These are phyloP conservation scores for Emesis furor DNA, from an alignment of 2,888 invertebrate species.

Conservation along the genomic window DNA sequence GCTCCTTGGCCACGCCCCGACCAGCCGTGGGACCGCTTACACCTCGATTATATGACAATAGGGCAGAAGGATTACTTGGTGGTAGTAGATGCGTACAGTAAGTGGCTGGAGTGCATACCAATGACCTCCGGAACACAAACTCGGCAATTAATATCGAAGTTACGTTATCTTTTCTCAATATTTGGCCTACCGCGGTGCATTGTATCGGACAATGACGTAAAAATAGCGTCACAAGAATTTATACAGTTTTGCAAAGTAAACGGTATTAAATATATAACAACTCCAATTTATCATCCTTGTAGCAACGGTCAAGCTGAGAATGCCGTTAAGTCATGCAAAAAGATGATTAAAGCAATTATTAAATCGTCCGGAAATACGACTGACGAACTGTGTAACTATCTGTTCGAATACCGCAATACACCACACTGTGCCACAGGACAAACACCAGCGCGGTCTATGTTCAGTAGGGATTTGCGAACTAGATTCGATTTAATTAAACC, in stretches of 20 bases:
- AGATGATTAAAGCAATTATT: slow-evolving; percentile 57
- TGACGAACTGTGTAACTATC: slow-evolving; percentile 35
- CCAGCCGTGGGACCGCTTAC: slow-evolving; percentile 55
- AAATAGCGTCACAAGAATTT: slow-evolving; percentile 54
- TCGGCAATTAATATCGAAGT: slow-evolving; percentile 35
- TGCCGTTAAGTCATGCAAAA: slow-evolving; percentile 50
- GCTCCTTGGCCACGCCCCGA: slow-evolving; percentile 50
- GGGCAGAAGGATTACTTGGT: no score
- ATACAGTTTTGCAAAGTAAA: slow-evolving; percentile 51
- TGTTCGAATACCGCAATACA: slow-evolving; percentile 60
- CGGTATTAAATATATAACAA: slow-evolving; percentile 57
- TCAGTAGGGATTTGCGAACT: neutral
- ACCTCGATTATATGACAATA: slow-evolving; percentile 67
- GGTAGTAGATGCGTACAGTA: no score
- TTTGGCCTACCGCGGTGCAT: slow-evolving; percentile 45
- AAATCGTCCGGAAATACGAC: slow-evolving; percentile 34
- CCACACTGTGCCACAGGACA: slow-evolving; percentile 29
- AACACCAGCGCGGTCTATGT: slow-evolving; percentile 14
- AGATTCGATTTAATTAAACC: neutral
- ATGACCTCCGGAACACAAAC: neutral
- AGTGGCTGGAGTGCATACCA: no score
- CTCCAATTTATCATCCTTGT: slow-evolving; percentile 58
- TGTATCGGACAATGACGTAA: slow-evolving; percentile 51
- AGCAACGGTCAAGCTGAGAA: slow-evolving; percentile 66
- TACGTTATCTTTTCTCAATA: slow-evolving; percentile 43